Evolutionary conservation across 92 coral and sea anemone genomes (phyloP).

Genomic region (Palythoa grandiflora): DNA sequence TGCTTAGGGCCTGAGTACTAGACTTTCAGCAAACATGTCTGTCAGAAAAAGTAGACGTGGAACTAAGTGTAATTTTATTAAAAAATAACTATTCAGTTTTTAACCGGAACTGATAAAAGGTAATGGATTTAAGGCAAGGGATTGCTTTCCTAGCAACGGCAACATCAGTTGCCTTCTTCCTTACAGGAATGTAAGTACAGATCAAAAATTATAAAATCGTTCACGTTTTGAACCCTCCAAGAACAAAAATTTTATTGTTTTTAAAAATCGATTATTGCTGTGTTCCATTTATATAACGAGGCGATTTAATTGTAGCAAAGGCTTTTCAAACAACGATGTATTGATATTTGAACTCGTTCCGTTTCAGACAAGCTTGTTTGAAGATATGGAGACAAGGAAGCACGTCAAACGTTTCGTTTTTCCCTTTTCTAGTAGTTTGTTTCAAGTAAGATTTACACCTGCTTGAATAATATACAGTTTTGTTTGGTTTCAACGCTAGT

Average conservation of each 20-base stretch:
- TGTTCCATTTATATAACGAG: background rate
- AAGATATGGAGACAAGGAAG: slow-evolving; percentile 76
- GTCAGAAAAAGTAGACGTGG: background rate
- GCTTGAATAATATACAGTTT: background rate
- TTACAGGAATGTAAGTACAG: slow-evolving; percentile 83
- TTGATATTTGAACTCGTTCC: background rate
- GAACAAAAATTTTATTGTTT: too few species aligned
- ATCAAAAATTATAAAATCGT: background rate
- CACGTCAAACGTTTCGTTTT: slow-evolving; percentile 70
- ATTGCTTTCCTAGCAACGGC: slow-evolving; percentile 79
- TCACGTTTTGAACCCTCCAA: background rate
- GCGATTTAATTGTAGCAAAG: background rate
- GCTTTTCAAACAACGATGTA: background rate
- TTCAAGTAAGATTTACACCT: slow-evolving; percentile 54
- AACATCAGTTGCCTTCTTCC: slow-evolving; percentile 77
- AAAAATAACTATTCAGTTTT: background rate
- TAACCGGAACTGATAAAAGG: background rate
- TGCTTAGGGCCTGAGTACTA: background rate
- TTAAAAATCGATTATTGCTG: background rate
- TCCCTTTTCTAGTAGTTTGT: slow-evolving; percentile 78
- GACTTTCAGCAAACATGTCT: background rate
- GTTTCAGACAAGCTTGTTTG: slow-evolving; percentile 78
- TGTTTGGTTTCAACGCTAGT: background rate
- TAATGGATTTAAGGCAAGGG: slow-evolving; percentile 69
- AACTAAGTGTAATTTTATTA: background rate